Evolutionary conservation across 2,797 vertebrate species (phyloP), one percentile per base, ranked within the genome.

Genomic region (Acanthurus tractus): DNA sequence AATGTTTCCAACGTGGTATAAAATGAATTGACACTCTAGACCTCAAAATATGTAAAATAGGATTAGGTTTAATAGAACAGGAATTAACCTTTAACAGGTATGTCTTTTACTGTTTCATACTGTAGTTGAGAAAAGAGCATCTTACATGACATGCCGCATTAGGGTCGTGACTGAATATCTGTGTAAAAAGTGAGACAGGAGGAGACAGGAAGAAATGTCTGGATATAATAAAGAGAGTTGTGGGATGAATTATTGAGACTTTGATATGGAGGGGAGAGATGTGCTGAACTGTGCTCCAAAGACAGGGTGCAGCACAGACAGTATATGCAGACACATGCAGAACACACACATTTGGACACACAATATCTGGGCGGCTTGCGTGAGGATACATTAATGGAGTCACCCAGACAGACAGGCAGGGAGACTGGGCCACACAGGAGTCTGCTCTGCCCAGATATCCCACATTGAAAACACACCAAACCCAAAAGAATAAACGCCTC

Each of bases 161-260:
- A 40, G 17, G 50, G 45, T 12, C 50, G 4, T 4, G 55, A 49
- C 59, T 64, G 40, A 14, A 36, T 67, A 67, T 76, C 52, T 69
- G 61, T 36, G 20, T 44, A 48, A 70, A 76, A 56, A 64, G 48
- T 12, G 38, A 9, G 11, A 40, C 38, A 36, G 55, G 3, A 61
- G 23, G 61, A 52, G n/a, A 63, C 55, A 59, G 67, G 75, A 76
- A 54, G 67, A 83, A 70, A 83, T 68, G 67, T 89, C 85, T 87
- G 78, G 85, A 85, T 88, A 74, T 83, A 82, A 84, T 83, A 75
- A 84, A 83, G 64, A 84, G 74, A 76, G 77, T 81, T 78, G 73
- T 88, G 78, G 86, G 76, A 91, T 94, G 71, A 93, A 94, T 93
- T 92, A 92, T 91, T 94, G 84, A 94, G 88, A 81, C 80, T 88